Evolutionary conservation across 2,113 vertebrate species (phyloP), one percentile per base, ranked within the genome.

Genomic region (Pygoscelis antarcticus): DNA sequence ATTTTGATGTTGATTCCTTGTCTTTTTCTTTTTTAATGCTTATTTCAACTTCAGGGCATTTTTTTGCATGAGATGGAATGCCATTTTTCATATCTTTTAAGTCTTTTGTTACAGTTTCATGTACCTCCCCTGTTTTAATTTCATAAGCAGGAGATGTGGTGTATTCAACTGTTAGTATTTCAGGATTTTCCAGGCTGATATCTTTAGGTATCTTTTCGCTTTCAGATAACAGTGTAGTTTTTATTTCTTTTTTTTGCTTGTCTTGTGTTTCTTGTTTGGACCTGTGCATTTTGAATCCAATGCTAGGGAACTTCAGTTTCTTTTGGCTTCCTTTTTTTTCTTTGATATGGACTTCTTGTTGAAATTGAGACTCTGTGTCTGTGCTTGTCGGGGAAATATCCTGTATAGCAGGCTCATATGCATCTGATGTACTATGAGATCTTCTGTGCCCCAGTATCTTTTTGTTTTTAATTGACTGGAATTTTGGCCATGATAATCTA

Each of bases 391-490:
- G 98, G 6, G 98, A 98, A 36, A 94, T 27, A 11, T 98, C 97
- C 5, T 84, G 91, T 9, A 52, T 16, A 22, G 92, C 94, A 51
- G 61, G 61, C 23, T 98, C 98, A 6, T 91, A 91, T 29, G 98
- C 98, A 89, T 98, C 98, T 4, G 98, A 98, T 18, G 98, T 98
- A 75, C 98, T 99, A 20, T 92, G 98, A 49, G 98, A 98, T 75
- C 98, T 97, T 88, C 96, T 97, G 21, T 98, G 98, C 2, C 97
- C 96, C 5, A 96, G 3, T n/a, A 90, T 94, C 29, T 87, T 97
- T 80, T 96, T 97, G 70, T 77, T 97, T 85, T 94, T 97, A 11
- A 98, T 90, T 27, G 97, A 87, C 8, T 98, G 98, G 85, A 98
- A 98, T 92, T 98, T 98, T 25, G 98, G 98, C 98, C 98, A 98